These are phyloP conservation scores for Cercopithecus mitis DNA, from an alignment of 2,797 vertebrate species.

Conservation along the genomic window DNA sequence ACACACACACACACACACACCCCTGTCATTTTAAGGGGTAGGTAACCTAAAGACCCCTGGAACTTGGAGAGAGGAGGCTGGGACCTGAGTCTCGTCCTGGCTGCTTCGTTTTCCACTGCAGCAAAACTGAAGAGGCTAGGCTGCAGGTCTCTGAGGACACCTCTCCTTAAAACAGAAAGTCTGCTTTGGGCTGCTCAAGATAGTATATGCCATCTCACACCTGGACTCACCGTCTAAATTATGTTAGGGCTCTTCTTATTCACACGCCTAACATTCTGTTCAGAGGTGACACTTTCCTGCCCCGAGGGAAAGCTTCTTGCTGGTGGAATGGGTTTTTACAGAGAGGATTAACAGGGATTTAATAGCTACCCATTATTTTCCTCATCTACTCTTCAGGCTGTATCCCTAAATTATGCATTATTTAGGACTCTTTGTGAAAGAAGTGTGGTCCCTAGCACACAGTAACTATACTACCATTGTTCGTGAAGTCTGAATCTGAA, in stretches of 20 bases:
- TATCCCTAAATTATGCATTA: conserved; percentile 23
- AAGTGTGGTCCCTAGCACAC: neutral
- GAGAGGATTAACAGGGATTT: conserved; percentile 19
- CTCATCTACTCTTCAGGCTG: neutral
- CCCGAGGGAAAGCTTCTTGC: neutral
- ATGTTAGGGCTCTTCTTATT: neutral
- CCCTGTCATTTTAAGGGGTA: neutral
- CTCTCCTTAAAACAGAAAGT: neutral
- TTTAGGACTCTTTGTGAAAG: neutral
- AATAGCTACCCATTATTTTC: neutral
- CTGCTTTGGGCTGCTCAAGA: neutral
- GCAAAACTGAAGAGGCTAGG: neutral
- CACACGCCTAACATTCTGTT: neutral
- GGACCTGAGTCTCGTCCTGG: rapidly evolving
- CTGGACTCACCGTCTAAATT: neutral
- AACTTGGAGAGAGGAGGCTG: neutral
- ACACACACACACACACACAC: neutral
- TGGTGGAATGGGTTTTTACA: neutral
- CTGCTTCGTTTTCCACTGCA: neutral
- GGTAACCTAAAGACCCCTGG: neutral
- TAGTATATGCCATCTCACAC: neutral
- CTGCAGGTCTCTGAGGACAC: neutral
- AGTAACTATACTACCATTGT: neutral
- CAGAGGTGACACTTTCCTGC: neutral
- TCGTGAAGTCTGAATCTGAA: conserved; percentile 3